Conservation (phyloP, 2,797 vertebrate species). For the Cottoperca gobio region DNA sequence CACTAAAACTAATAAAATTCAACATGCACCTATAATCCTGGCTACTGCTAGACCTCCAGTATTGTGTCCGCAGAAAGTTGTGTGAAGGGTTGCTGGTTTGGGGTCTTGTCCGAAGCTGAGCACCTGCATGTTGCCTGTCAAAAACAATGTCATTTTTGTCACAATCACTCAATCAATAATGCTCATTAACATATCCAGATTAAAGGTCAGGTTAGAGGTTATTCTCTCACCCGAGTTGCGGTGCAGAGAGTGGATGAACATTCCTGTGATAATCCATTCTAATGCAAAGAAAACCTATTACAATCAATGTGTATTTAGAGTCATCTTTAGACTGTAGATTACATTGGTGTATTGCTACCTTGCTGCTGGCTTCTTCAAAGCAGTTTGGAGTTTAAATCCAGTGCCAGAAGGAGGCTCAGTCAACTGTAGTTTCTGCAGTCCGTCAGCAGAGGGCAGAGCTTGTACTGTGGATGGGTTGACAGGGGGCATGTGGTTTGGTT, state of each 20-base stretch:
- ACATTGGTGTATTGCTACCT: slow-evolving; percentile 52
- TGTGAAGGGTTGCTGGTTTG: slow-evolving; percentile 46
- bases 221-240: slow-evolving; percentile 42
- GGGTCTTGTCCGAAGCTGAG: slow-evolving; percentile 48
- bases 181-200: background rate
- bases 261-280: slow-evolving; percentile 39
- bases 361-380: slow-evolving; percentile 35
- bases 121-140: slow-evolving; percentile 54
- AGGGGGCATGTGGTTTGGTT: slow-evolving; percentile 47
- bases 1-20: background rate
- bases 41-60: slow-evolving; percentile 49
- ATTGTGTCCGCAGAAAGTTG: slow-evolving; percentile 36
- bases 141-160: background rate
- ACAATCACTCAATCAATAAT: background rate
- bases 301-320: slow-evolving; percentile 15
- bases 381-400: slow-evolving; percentile 15
- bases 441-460: slow-evolving; percentile 76
- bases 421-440: slow-evolving; percentile 63
- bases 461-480: slow-evolving; percentile 33
- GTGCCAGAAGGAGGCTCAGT: slow-evolving; percentile 16
- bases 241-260: slow-evolving; percentile 40
- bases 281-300: slow-evolving; percentile 34
- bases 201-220: slow-evolving; percentile 33
- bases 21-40: slow-evolving; percentile 64
- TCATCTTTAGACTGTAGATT: slow-evolving; percentile 1